Evolutionary conservation across 2,888 invertebrate genomes (phyloP), one percentile per base, ranked within the genome.

Genomic region (Troides helena): DNA sequence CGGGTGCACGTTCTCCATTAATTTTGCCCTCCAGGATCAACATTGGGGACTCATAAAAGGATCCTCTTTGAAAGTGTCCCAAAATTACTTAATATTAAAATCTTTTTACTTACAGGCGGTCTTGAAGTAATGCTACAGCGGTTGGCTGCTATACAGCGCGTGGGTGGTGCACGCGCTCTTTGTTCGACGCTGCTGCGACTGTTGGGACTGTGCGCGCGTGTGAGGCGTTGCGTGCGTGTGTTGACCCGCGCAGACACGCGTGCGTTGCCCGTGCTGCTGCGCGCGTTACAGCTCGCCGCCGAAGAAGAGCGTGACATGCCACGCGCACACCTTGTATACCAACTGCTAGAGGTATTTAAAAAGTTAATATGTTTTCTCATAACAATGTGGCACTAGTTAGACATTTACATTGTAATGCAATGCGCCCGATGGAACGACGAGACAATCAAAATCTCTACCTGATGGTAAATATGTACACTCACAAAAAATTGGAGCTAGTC

Each of bases 101-200:
- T 10, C 10, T 10, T 7, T 39, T 39, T 56, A 8, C 10, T 12
- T n/a, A 0, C 79, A 93, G 93, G 94, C 73, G 95, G 95, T 0
- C 83, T 95, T 39, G 94, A 96, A 85, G 96, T 96, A 8, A 97
- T 98, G 96, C 93, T 98, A 62, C 95, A 95, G 76, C 95, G 99
- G 3, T 93, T 99, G 67, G 96, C 96, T 1, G 96, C 97, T 4
- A 95, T 98, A 77, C 95, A 96, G 78, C 97, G 98, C 78, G 95
- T 98, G 65, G 95, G 96, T n/a, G 94, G 96, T 57, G 98, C 98
- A 1, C 95, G 97, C 67, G 97, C 98, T 43, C 91, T 99, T 65
- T 95, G 98, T 74, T 96, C 97, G 76, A 99, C 99, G 0, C 93
- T 99, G 56, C 93, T 99, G 59, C 98, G 99, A 81, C 92, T 99